Evolutionary conservation across 2,888 invertebrate genomes (phyloP), one percentile per base, ranked within the genome.

Genomic region (Atethmia centrago): DNA sequence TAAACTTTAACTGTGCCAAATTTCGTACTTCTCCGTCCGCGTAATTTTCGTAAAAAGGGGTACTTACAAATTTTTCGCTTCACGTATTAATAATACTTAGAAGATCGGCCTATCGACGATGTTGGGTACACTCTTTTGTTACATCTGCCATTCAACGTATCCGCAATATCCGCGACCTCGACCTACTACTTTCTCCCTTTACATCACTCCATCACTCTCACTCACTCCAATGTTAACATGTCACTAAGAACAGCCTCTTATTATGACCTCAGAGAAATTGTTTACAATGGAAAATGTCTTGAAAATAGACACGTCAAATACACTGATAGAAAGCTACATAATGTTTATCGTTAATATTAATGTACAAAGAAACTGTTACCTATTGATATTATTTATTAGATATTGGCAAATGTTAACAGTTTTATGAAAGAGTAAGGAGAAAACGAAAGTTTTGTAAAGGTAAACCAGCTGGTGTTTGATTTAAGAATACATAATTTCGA

Each of bases 161-260:
- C 71, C 58, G 67, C 62, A 59, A 56, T 65, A 59, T 74, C 61
- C 36, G 36, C 58, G 69, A 80, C 76, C 74, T 78, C 73, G 71
- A 67, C 80, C 65, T 66, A 66, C 47, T 72, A 85, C 77, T 85
- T 85, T 85, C 86, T 84, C 84, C 63, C 51, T 77, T 74, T 36
- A 58, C 63, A 64, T 77, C 61, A 58, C 19, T 45, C 19, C 31
- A 68, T 59, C 59, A 77, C 51, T 67, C 76, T 74, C 67, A 45
- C 59, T 77, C 78, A 77, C 59, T 75, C 59, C 62, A 77, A 66
- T 79, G 69, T 76, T 73, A 80, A 80, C 76, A 58, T 76, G 65
- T 78, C 80, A 74, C 36, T 61, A 36, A 82, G 75, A 78, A 59
- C 63, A 65, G 65, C 56, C 66, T 79, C 66, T 71, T 74, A 72